phyloP scores from a whole-genome alignment of 23 tunicate species.

The Trididemnum clinides region DNA sequence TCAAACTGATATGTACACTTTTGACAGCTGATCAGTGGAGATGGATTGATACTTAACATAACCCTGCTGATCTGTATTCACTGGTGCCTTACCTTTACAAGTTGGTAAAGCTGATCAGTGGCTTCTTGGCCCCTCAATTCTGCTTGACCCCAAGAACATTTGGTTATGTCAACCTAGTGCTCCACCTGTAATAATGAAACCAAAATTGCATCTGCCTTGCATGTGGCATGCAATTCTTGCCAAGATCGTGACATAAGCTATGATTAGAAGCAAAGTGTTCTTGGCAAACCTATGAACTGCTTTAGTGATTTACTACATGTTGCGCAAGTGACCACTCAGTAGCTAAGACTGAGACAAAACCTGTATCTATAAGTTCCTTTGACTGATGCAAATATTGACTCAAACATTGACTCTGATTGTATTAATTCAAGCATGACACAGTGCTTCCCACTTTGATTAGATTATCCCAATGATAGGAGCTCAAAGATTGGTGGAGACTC shows the following conservation, averaged over 20 bases:
- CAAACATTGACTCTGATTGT: not conserved
- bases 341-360: not conserved
- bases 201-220: too few relatives aligned
- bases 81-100: not conserved
- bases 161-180: too few relatives aligned
- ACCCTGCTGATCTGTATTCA: not conserved
- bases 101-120: not conserved
- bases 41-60: not conserved
- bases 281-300: not conserved
- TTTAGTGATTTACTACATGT: not conserved
- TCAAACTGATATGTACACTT: not conserved
- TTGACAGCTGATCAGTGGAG: not conserved
- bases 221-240: too few relatives aligned
- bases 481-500: slow-evolving; percentile 5
- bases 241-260: too few relatives aligned
- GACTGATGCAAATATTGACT: not conserved
- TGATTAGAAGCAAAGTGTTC: too few relatives aligned
- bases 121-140: not conserved
- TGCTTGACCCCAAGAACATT: not conserved
- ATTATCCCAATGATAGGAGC: not conserved
- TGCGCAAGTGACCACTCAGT: not conserved
- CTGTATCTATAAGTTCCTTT: not conserved
- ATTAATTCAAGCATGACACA: not conserved
- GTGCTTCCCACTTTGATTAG: not conserved
- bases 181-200: too few relatives aligned